These are phyloP conservation scores for Poecile atricapillus DNA, from an alignment of 2,113 vertebrate genomes.

Conservation along the genomic window DNA sequence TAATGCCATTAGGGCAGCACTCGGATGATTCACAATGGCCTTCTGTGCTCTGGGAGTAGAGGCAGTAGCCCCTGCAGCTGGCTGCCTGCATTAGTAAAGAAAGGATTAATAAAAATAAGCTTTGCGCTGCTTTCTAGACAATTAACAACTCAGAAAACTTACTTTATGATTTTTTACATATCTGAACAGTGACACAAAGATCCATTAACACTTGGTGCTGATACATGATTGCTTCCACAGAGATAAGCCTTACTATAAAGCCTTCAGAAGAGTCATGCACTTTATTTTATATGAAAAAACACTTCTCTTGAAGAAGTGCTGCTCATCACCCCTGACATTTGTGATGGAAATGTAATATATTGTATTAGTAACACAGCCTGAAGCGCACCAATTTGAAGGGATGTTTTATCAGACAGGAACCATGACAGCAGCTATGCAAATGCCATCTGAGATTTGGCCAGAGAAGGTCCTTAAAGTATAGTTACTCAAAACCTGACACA, in stretches of 20 bases:
- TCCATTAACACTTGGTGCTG: not conserved
- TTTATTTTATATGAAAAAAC: not conserved
- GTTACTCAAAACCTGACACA: not conserved
- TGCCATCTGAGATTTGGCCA: not conserved
- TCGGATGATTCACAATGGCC: conserved; percentile 97
- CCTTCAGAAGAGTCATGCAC: not conserved
- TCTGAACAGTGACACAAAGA: not conserved
- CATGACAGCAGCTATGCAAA: not conserved
- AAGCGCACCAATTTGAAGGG: not conserved
- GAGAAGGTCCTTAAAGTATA: not conserved
- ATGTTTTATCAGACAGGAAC: not conserved
- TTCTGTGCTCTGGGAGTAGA: conserved; percentile 89
- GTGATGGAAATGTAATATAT: not conserved
- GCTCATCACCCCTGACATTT: not conserved
- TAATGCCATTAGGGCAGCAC: conserved; percentile 97
- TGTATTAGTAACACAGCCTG: not conserved
- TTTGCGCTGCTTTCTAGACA: not conserved
- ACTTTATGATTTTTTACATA: not conserved
- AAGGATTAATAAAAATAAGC: not conserved
- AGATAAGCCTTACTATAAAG: not conserved
- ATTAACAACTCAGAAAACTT: not conserved
- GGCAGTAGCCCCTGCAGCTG: conserved; percentile 76
- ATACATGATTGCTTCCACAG: not conserved
- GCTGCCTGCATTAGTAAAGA: conserved; percentile 75
- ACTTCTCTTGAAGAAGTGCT: not conserved